A percentile compares a stretch with the other conserved stretches of the same genome.
Conservation (phyloP, 2,888 invertebrate genomes). For the Orchesellides sinensis region DNA sequence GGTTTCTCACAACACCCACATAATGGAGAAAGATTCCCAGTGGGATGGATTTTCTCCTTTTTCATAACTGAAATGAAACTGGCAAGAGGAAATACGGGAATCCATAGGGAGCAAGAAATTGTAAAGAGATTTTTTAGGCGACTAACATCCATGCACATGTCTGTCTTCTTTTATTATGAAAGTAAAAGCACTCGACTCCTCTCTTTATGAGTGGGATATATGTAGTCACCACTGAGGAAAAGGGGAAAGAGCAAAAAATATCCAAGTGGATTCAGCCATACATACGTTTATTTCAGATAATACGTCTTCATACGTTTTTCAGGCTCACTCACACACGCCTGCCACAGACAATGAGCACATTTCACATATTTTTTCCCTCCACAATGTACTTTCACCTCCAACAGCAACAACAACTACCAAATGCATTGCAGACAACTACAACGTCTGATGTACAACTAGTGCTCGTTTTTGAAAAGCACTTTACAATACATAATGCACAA, state of each 20-base stretch:
- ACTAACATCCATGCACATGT: not conserved
- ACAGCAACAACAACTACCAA: not conserved
- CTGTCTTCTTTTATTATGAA: conserved; percentile 29
- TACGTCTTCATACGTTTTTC: not conserved
- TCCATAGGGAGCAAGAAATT: conserved; percentile 28
- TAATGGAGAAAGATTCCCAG: conserved; percentile 22
- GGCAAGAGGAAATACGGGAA: conserved; percentile 24
- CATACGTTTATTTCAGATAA: conserved; percentile 17
- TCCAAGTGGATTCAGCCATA: conserved; percentile 43
- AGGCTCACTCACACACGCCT: conserved; percentile 14
- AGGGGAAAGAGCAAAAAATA: conserved; percentile 38
- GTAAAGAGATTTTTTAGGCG: conserved; percentile 31
- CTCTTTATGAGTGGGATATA: conserved; percentile 7
- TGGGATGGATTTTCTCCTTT: conserved; percentile 27
- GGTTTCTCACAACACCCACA: conserved; percentile 37
- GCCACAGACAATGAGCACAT: conserved; percentile 34
- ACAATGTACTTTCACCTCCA: not conserved
- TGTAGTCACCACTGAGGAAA: not conserved
- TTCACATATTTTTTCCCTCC: not conserved
- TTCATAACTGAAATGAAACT: conserved; percentile 38
- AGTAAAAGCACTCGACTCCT: conserved; percentile 6
- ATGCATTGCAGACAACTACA: not conserved
- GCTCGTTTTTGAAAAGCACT: conserved; percentile 14
- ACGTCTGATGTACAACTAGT: not conserved
- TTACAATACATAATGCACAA: too few relatives aligned